Evolutionary conservation across 2,113 vertebrate genomes (phyloP), one percentile per base, ranked within the genome.

Genomic region (Dasyprocta punctata): DNA sequence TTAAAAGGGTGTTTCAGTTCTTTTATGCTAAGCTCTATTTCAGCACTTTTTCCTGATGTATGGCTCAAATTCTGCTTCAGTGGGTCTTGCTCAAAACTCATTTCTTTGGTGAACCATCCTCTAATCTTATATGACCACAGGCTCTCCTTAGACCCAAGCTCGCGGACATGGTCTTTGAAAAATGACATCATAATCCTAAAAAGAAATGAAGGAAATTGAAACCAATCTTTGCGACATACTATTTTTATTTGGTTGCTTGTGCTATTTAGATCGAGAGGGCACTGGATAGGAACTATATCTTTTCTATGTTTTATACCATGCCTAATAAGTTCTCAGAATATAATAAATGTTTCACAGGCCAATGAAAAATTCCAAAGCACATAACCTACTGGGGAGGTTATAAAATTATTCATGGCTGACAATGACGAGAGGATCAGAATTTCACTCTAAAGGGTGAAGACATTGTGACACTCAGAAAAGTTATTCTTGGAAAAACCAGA

Each of bases 141-240:
- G 97, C 97, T 97, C 92, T 98, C 94, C 94, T 98, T 96, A 97
- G 95, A 96, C 92, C 1, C 4, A 94, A 96, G 96, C 96, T 97
- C 69, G 92, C 61, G 44, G 97, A 97, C 97, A 92, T 96, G 96
- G 94, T 88, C 90, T 97, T 97, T 98, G 98, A 98, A 98, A 98
- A 98, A 97, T 98, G 88, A 96, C 96, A 97, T 98, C 96, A 98
- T 98, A 96, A 98, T 97, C 82, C 73, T 96, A 91, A 96, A 97
- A 97, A 98, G 98, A 98, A 96, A 97, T 97, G 97, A 97, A 98
- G 95, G 94, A 96, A 98, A 98, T 97, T 96, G 98, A 98, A 98
- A 98, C 96, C 96, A 96, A 97, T 97, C 97, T 97, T 97, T 94
- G 94, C 33, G 12, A 98, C 65, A 0, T 91, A 92, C 96, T 97